phyloP scores from a whole-genome alignment of 2,888 invertebrate species.

The Volucella inflata region DNA sequence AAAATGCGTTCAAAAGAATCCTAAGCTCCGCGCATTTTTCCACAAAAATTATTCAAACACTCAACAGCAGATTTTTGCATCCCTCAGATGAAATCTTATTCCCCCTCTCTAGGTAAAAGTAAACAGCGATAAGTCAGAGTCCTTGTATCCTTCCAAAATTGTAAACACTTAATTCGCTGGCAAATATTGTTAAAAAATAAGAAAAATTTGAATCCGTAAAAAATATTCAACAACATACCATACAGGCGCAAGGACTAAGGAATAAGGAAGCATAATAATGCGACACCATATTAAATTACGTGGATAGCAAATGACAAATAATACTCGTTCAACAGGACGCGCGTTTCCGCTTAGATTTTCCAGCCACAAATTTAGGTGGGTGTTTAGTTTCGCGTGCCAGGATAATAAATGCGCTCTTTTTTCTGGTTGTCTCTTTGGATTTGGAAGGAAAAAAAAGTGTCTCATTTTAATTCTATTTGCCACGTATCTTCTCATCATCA shows the following conservation, averaged over 20 bases:
- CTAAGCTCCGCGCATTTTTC: conserved; percentile 46
- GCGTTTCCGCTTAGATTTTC: conserved; percentile 39
- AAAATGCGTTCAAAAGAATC: conserved; percentile 55
- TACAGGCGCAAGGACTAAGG: conserved; percentile 55
- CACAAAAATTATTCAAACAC: conserved; percentile 64
- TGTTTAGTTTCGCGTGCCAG: conserved; percentile 74
- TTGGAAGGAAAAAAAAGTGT: conserved; percentile 62
- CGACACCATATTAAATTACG: conserved; percentile 76
- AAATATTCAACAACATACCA: conserved; percentile 35
- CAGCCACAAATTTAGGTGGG: conserved; percentile 65
- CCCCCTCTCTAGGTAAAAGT: conserved; percentile 28
- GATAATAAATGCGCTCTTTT: conserved; percentile 74
- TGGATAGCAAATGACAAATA: conserved; percentile 76
- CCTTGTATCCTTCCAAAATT: conserved; percentile 57
- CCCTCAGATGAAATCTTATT: conserved; percentile 16
- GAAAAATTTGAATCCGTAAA: conserved; percentile 18
- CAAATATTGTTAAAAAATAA: conserved; percentile 49
- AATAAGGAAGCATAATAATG: conserved; percentile 64
- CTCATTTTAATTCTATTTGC: conserved; percentile 78
- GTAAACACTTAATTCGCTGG: conserved; percentile 74
- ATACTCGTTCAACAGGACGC: conserved; percentile 62
- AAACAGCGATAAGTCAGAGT: conserved; percentile 72
- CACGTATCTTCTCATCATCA: conserved; percentile 77
- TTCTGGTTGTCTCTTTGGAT: conserved; percentile 1
- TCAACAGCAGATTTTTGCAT: conserved; percentile 63